Base-by-base conservation (phyloP, 2,797 vertebrate genomes). In the Triplophysa bombifrons region DNA sequence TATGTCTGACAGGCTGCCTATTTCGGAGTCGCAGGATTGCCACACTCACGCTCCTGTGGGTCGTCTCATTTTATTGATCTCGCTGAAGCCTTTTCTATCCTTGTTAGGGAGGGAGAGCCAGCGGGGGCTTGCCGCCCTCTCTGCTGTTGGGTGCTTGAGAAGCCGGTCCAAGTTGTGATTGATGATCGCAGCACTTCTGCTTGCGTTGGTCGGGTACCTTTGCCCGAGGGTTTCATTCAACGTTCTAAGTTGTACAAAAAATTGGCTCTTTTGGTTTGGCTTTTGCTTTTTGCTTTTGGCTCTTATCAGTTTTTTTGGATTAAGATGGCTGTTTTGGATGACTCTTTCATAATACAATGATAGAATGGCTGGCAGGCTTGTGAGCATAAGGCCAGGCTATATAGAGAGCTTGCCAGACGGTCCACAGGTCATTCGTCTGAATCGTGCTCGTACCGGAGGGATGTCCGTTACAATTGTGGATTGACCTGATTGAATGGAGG, bases 51-150 rank as follows among this genome's bases (percentile, higher is more conserved):
- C 81, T 82, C 85, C 79, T 83, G 51, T 83, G 76, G 80, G 74
- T 70, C 76, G 13, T 55, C 72, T 82, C 69, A 38, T 81, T 86
- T 84, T 80, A 85, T 83, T 85, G 83, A 85, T 86, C 78, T 76
- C 56, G 72, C 63, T 67, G 78, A 66, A 78, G 82, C 74, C 77
- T 80, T 84, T 80, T 85, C 76, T 74, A 56, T 80, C 76, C 83
- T 83, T 44, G 80, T 85, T 83, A 84, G 77, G 22, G 70, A 74
- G 53, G 53, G 64, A 58, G 69, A 75, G 75, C 61, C 72, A 50
- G 82, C 73, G 68, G 67, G 76, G 25, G 50, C 51, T 72, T 48
- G 19, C 20, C 56, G 34, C 46, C 55, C 41, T 75, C 65, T 72
- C 51, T 53, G 65, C 80, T 66, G 68, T 77, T 50, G 72, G 17